phyloP scores from a whole-genome alignment of 2,888 invertebrate species.

The Lasioglossum calceatum region DNA sequence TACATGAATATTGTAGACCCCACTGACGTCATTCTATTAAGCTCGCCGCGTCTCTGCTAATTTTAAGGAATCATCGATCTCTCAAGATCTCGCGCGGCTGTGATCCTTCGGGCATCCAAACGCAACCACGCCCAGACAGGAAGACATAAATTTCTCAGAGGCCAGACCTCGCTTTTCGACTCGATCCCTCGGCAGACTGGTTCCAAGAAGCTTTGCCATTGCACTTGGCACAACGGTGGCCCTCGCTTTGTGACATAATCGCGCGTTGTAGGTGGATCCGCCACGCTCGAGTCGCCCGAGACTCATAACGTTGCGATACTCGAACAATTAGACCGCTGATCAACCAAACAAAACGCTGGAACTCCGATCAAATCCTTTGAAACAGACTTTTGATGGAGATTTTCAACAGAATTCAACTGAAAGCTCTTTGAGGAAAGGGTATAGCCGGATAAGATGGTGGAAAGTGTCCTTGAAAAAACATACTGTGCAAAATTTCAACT shows the following conservation, averaged over 20 bases:
- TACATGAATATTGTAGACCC: background rate
- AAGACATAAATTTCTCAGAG: slow-evolving; percentile 39
- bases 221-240: slow-evolving; percentile 46
- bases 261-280: slow-evolving; percentile 50
- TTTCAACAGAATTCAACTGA: background rate
- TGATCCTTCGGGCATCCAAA: background rate
- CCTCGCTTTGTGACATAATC: slow-evolving; percentile 58
- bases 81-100: background rate
- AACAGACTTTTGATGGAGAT: background rate
- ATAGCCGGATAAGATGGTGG: no score
- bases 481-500: no score
- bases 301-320: slow-evolving; percentile 34
- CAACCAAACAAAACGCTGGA: background rate
- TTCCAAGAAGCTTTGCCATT: slow-evolving; percentile 48
- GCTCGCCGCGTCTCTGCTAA: background rate
- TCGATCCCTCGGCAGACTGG: background rate
- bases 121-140: slow-evolving; percentile 13
- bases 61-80: background rate
- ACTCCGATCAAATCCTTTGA: background rate
- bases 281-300: background rate
- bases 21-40: background rate
- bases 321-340: background rate
- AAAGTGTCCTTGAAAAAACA: no score
- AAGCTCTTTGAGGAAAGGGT: no score
- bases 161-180: slow-evolving; percentile 11